phyloP scores from a whole-genome alignment of 2,113 vertebrate genomes.

The Zosterops lateralis region DNA sequence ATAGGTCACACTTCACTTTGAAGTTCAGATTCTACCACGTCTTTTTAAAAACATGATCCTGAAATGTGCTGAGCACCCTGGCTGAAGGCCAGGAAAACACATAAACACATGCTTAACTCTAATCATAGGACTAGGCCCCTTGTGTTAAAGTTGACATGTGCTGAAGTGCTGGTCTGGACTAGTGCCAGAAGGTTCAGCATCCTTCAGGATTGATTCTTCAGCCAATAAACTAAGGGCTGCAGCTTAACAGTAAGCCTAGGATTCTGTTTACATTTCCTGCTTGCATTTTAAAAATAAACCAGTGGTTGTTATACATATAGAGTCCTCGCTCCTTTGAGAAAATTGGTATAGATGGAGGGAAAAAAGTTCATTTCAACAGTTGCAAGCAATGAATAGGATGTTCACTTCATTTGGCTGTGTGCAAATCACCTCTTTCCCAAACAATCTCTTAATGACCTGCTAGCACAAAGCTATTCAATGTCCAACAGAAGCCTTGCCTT shows the following conservation, averaged over 20 bases:
- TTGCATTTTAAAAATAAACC: slow-evolving; percentile 13
- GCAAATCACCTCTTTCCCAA: slow-evolving; percentile 7
- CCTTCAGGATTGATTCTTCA: slow-evolving; percentile 30
- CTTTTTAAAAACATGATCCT: slow-evolving; percentile 31
- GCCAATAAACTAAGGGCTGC: not conserved
- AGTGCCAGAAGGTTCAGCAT: slow-evolving; percentile 23
- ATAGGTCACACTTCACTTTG: slow-evolving; percentile 42
- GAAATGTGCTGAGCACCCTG: slow-evolving; percentile 24
- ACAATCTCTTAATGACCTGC: slow-evolving; percentile 14
- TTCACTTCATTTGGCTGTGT: not conserved
- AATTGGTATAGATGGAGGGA: not conserved
- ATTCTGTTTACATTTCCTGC: slow-evolving; percentile 46
- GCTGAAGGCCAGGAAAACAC: slow-evolving; percentile 38
- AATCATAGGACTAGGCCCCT: slow-evolving; percentile 22
- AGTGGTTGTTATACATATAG: not conserved
- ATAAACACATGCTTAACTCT: slow-evolving; percentile 62
- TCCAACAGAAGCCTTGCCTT: not conserved
- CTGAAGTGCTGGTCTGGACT: slow-evolving; percentile 41
- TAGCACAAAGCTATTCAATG: not conserved
- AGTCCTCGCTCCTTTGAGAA: not conserved
- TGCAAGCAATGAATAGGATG: not conserved
- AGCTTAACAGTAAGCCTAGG: slow-evolving; percentile 8
- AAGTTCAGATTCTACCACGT: slow-evolving; percentile 3
- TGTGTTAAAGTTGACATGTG: slow-evolving; percentile 48
- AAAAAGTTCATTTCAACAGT: not conserved